phyloP scores from a whole-genome alignment of 1,140 invertebrate genomes.

The Macrobrachium rosenbergii region DNA sequence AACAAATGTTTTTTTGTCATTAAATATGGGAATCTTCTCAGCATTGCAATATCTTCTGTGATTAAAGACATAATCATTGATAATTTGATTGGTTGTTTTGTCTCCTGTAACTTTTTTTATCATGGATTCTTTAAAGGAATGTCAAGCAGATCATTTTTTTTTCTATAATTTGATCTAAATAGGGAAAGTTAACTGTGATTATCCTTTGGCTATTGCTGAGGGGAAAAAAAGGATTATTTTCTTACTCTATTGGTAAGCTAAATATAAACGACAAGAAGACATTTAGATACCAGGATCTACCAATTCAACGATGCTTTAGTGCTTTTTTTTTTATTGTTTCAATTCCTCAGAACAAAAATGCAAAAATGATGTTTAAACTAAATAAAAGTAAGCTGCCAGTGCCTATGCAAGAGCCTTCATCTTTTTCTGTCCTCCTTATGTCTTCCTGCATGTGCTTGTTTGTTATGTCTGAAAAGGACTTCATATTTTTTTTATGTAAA shows the following conservation, averaged over 20 bases:
- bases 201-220: too few species aligned
- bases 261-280: neutral
- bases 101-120: neutral
- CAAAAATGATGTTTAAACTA: too few species aligned
- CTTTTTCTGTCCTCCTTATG: constrained; percentile 50
- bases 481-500: neutral
- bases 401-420: constrained; percentile 60
- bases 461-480: constrained; percentile 10
- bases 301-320: constrained; percentile 54
- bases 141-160: neutral
- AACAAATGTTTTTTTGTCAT: constrained; percentile 29
- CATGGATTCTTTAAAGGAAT: neutral
- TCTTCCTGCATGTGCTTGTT: constrained; percentile 60
- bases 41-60: neutral
- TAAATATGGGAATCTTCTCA: constrained; percentile 35
- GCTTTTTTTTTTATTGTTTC: constrained; percentile 56
- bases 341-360: too few species aligned
- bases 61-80: too few species aligned
- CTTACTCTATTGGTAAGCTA: too few species aligned
- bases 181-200: too few species aligned
- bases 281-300: constrained; percentile 39
- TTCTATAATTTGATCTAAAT: too few species aligned
- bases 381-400: constrained; percentile 47
- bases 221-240: too few species aligned
- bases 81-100: neutral